phyloP scores from a whole-genome alignment of 1,140 invertebrate genomes.

The Dinoponera quadriceps region DNA sequence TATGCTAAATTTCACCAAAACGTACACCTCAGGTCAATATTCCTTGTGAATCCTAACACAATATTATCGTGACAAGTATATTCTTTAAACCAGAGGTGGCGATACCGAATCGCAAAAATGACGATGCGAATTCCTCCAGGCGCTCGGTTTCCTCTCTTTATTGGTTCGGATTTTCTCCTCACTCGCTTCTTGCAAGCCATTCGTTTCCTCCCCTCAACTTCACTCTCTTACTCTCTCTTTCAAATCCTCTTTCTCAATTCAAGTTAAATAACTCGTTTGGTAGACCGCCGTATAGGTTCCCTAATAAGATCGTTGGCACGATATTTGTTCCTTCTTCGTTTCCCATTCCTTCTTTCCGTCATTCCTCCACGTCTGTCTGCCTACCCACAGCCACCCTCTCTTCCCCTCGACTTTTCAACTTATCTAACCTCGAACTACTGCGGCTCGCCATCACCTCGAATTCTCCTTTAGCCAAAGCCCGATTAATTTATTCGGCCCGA shows the following conservation, averaged over 20 bases:
- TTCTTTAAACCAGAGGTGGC: conserved; percentile 44
- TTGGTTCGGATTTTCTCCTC: conserved; percentile 45
- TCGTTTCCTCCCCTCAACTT: conserved; percentile 2
- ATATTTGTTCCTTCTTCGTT: conserved; percentile 75
- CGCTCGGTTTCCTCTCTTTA: conserved; percentile 27
- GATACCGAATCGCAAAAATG: conserved; percentile 53
- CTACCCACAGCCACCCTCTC: conserved; percentile 23
- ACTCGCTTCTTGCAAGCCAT: background rate
- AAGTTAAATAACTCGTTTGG: conserved; percentile 82
- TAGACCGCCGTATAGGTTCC: conserved; percentile 76
- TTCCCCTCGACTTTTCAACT: conserved; percentile 72
- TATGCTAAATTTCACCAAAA: no score
- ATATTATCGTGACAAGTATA: conserved; percentile 70
- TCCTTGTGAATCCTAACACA: background rate
- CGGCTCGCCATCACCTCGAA: conserved; percentile 47
- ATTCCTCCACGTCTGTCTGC: conserved; percentile 6
- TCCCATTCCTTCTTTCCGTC: conserved; percentile 44
- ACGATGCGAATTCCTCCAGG: conserved; percentile 46
- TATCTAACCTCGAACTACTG: conserved; percentile 73
- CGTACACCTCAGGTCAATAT: no score
- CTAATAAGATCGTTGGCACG: conserved; percentile 80
- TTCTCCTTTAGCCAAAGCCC: conserved; percentile 76
- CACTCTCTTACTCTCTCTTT: conserved; percentile 24
- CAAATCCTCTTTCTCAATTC: conserved; percentile 56
- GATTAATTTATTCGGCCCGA: conserved; percentile 78